Conservation (phyloP, 1,140 invertebrate genomes). For the Rhopalosiphum padi region DNA sequence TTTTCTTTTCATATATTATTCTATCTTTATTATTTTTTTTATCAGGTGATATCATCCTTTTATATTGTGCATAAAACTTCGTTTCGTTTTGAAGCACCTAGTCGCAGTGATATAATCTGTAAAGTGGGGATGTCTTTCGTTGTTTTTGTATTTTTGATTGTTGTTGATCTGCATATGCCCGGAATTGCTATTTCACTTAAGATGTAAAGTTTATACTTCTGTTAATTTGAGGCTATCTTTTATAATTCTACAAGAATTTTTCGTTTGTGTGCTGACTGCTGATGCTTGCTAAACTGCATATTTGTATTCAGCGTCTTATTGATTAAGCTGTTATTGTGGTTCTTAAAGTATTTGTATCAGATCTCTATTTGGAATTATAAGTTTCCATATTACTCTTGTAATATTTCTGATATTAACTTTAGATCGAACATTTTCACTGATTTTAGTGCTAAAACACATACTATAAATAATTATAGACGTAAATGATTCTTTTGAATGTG, state of each 20-base stretch:
- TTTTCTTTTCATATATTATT: not conserved
- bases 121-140: not conserved
- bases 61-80: not conserved
- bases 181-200: not conserved
- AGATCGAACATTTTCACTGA: no score
- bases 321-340: no score
- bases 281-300: not conserved
- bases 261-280: not conserved
- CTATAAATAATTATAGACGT: no score
- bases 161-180: not conserved
- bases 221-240: not conserved
- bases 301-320: no score
- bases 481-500: no score
- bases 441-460: no score
- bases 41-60: not conserved
- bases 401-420: no score
- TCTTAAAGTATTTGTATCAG: no score
- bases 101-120: not conserved
- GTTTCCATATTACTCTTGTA: no score
- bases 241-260: not conserved
- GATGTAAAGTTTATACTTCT: not conserved
- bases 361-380: no score
- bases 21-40: not conserved
- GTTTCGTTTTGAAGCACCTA: not conserved
- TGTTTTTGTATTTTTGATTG: not conserved